Percentiles rank a stretch among this genome's conserved stretches.
These are phyloP conservation scores for Aphaenogaster floridana DNA, from an alignment of 1,140 invertebrate genomes.

Conservation along the genomic window DNA sequence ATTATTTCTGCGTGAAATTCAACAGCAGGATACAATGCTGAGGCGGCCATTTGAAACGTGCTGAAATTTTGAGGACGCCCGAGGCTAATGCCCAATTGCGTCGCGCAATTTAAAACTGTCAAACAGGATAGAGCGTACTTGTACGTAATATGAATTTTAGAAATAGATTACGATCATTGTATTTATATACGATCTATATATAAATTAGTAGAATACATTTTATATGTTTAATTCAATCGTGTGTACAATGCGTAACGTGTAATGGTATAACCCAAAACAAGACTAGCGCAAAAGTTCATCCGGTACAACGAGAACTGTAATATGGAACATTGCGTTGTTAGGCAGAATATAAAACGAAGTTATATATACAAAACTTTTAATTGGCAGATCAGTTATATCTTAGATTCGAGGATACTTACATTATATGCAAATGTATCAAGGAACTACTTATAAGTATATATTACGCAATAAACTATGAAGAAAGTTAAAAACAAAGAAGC, in stretches of 20 bases:
- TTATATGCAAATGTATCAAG: not conserved
- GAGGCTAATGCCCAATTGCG: constrained; percentile 7
- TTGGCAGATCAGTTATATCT: not conserved
- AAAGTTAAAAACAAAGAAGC: not conserved
- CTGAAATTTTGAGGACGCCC: constrained; percentile 17
- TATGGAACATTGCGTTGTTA: not conserved
- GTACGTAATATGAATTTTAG: not conserved
- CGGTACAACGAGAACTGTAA: not conserved
- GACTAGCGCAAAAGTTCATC: not conserved
- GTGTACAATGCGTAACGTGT: not conserved
- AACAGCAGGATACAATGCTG: constrained; percentile 11
- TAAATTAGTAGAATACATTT: constrained; percentile 10
- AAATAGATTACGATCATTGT: not conserved
- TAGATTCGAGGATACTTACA: not conserved
- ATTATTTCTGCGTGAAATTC: constrained; percentile 38
- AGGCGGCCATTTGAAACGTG: not conserved
- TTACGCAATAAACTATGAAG: not conserved
- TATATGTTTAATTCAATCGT: not conserved
- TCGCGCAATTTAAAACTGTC: constrained; percentile 14
- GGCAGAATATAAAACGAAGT: not conserved
- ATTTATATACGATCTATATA: not conserved
- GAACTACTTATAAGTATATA: not conserved
- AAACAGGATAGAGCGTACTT: not conserved
- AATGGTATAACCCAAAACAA: not conserved
- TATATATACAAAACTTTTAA: not conserved